These are phyloP conservation scores for Drosophila rufa DNA, from an alignment of 1,140 invertebrate species.

Conservation along the genomic window DNA sequence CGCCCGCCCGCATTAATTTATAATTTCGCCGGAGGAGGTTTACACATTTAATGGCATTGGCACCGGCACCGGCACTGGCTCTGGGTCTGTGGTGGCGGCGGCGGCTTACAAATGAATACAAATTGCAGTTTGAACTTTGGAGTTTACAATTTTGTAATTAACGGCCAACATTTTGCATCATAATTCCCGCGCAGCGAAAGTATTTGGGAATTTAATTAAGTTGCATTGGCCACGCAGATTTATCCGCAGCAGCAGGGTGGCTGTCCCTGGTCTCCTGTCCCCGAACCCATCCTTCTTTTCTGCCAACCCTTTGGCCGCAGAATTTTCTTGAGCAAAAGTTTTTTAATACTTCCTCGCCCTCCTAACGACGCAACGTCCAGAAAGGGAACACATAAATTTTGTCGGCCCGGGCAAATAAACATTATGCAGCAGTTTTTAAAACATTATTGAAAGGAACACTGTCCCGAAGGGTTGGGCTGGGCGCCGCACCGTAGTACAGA, in stretches of 20 bases:
- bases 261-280: background rate
- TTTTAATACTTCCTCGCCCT: slow-evolving; percentile 68
- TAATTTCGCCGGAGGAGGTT: slow-evolving; percentile 62
- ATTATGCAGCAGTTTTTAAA: slow-evolving; percentile 77
- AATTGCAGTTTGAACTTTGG: slow-evolving; percentile 81
- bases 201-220: slow-evolving; percentile 80
- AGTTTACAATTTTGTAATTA: slow-evolving; percentile 81
- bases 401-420: slow-evolving; percentile 69
- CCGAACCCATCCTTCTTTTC: background rate
- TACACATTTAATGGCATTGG: slow-evolving; percentile 67
- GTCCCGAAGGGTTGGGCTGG: slow-evolving; percentile 10
- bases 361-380: slow-evolving; percentile 16
- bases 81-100: slow-evolving; percentile 8
- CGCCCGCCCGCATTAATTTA: slow-evolving; percentile 74
- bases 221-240: slow-evolving; percentile 81
- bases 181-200: slow-evolving; percentile 66
- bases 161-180: slow-evolving; percentile 75
- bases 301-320: slow-evolving; percentile 60
- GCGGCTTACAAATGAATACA: slow-evolving; percentile 77
- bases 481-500: background rate
- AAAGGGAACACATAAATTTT: slow-evolving; percentile 68
- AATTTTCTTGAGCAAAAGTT: slow-evolving; percentile 73
- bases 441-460: slow-evolving; percentile 31
- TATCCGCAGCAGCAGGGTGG: slow-evolving; percentile 55
- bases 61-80: slow-evolving; percentile 12